Conservation (phyloP, 2,113 vertebrate species). For the Toxostoma redivivum region DNA sequence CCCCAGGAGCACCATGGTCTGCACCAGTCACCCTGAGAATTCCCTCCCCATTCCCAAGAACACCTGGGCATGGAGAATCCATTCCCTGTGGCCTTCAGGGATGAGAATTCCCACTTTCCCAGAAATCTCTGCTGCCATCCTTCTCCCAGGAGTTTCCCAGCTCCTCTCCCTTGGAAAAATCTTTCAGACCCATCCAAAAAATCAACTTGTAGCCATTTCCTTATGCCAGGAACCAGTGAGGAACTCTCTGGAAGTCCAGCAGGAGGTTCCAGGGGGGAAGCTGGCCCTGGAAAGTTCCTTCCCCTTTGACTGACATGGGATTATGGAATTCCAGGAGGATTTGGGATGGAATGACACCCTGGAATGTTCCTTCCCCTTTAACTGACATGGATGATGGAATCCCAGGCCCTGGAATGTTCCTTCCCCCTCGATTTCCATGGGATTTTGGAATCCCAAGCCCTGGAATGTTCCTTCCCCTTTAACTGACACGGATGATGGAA, state of each 20-base stretch:
- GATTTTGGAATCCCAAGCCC: not conserved
- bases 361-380: too few species aligned
- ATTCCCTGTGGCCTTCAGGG: not conserved
- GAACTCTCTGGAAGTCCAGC: not conserved
- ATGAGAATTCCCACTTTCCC: not conserved
- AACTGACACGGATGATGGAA: too few species aligned
- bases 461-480: too few species aligned
- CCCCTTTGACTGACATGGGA: rapidly evolving
- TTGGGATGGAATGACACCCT: too few species aligned
- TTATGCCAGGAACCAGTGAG: not conserved
- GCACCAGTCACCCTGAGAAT: not conserved
- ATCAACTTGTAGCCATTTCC: not conserved
- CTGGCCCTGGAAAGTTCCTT: not conserved
- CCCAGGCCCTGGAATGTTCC: too few species aligned
- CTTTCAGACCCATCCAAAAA: not conserved
- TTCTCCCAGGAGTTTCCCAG: not conserved
- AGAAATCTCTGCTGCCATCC: not conserved
- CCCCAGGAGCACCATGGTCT: not conserved
- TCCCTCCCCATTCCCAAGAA: not conserved
- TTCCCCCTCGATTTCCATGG: not conserved
- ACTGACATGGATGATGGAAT: too few species aligned
- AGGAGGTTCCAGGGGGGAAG: not conserved
- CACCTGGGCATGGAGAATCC: not conserved
- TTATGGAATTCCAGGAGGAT: too few species aligned
- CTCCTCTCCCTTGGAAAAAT: not conserved